phyloP scores from a whole-genome alignment of 2,113 vertebrate genomes.

The Zootoca vivipara region DNA sequence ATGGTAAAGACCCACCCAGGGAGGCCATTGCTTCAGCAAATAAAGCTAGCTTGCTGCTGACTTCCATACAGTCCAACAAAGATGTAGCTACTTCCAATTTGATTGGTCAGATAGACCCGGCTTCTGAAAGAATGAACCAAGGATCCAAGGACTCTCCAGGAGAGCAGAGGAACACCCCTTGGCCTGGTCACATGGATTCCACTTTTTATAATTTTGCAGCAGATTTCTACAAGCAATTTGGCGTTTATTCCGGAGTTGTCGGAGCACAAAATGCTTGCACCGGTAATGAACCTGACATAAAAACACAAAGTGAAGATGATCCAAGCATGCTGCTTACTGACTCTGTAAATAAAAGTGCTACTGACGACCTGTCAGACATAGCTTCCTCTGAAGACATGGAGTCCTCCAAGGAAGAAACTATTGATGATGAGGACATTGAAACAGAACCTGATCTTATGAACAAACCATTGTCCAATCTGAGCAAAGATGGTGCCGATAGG shows the following conservation, averaged over 20 bases:
- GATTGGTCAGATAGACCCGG: conserved; percentile 68
- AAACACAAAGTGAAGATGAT: conserved; percentile 77
- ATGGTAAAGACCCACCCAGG: conserved; percentile 81
- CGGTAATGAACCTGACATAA: conserved; percentile 72
- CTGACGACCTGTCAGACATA: conserved; percentile 86
- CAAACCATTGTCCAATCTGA: conserved; percentile 69
- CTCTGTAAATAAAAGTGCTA: conserved; percentile 72
- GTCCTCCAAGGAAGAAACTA: conserved; percentile 83
- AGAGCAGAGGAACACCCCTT: conserved; percentile 81
- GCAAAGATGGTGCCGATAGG: conserved; percentile 75
- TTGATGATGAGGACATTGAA: conserved; percentile 87
- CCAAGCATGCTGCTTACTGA: conserved; percentile 76
- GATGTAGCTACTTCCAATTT: conserved; percentile 74
- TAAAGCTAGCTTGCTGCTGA: conserved; percentile 74
- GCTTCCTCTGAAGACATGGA: conserved; percentile 88
- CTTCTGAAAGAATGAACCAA: conserved; percentile 76
- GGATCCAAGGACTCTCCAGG: conserved; percentile 79
- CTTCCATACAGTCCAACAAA: conserved; percentile 71
- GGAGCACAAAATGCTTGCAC: conserved; percentile 78
- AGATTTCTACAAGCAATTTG: conserved; percentile 95
- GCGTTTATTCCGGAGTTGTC: conserved; percentile 82
- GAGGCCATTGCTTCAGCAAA: conserved; percentile 69
- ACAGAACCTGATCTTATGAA: conserved; percentile 72
- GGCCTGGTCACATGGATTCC: conserved; percentile 87
- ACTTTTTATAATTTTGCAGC: conserved; percentile 84